Evolutionary conservation across 35 echinoderm and acorn worm genomes (phyloP).

Genomic region (Anneissia japonica): DNA sequence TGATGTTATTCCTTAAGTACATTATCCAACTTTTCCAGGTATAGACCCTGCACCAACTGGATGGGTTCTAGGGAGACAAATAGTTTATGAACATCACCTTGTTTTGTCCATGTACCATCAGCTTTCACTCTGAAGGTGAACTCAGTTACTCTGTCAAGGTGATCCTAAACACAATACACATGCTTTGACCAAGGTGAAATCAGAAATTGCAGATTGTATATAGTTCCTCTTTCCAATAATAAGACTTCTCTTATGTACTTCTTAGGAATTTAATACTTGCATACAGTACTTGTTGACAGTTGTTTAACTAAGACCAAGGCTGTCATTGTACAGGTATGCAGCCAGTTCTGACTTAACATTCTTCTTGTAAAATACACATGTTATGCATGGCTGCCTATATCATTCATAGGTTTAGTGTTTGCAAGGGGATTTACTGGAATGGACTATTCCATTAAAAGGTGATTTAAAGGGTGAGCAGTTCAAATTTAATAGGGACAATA

Average conservation of each 20-base stretch:
- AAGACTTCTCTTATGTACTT: too few relatives aligned
- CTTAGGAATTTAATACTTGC: too few relatives aligned
- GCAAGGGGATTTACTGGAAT: background rate
- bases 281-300: background rate
- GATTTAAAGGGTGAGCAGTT: background rate
- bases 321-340: background rate
- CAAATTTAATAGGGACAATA: background rate
- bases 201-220: background rate
- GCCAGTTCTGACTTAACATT: background rate
- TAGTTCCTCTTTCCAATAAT: background rate
- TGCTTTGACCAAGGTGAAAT: background rate
- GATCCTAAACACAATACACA: background rate
- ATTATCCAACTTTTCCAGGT: too few relatives aligned
- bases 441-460: background rate
- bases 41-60: background rate
- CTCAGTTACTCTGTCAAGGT: background rate
- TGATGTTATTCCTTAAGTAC: too few relatives aligned
- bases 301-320: background rate
- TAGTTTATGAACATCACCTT: background rate
- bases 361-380: background rate
- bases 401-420: background rate
- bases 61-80: background rate
- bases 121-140: background rate
- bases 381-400: background rate
- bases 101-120: background rate